Base-by-base conservation (phyloP, 2,888 invertebrate species). In the Cosmopolites sordidus region DNA sequence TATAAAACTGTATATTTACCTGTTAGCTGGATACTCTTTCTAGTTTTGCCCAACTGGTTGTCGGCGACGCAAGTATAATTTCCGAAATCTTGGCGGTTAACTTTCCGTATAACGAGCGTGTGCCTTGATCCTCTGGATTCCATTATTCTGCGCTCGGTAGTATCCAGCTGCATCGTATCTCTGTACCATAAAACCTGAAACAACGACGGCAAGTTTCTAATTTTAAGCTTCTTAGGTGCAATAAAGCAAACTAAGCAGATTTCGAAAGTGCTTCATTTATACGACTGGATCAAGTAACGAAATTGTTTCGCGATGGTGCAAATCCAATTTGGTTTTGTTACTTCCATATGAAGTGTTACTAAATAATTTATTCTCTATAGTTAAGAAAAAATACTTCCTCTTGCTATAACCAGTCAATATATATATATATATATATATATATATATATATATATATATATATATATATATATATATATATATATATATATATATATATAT, bases 1-100 rank as follows among this genome's bases (percentile, higher is more conserved):
- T n/a, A n/a, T n/a, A n/a, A n/a, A 9, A 9, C 6, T 27, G 33
- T 33, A 4, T 33, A 33, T 33, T 70, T 70, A 80, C 81, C 81
- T 71, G 83, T 83, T 64, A 84, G 74, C 72, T 83, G 80, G 58
- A 84, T 77, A 70, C 79, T 81, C 73, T 83, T 82, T 60, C 80
- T 76, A 58, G 80, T 79, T 73, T 82, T 81, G 58, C 84, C 84
- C 62, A 84, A 76, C 66, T 79, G 78, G 75, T 85, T 85, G 69
- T 84, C 83, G 41, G 84, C 84, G 59, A 82, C 80, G 72, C 84
- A 84, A 62, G 82, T 82, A 73, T 84, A 85, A 74, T 83, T 83
- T 62, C 84, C 84, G 70, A 84, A 84, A 75, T 84, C 84, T 61
- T 81, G 78, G 56, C 78, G 76, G 69, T 83, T 81, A 62, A 84